Evolutionary conservation across 2,888 invertebrate species (phyloP).

Genomic region (Schizotus pectinicornis): DNA sequence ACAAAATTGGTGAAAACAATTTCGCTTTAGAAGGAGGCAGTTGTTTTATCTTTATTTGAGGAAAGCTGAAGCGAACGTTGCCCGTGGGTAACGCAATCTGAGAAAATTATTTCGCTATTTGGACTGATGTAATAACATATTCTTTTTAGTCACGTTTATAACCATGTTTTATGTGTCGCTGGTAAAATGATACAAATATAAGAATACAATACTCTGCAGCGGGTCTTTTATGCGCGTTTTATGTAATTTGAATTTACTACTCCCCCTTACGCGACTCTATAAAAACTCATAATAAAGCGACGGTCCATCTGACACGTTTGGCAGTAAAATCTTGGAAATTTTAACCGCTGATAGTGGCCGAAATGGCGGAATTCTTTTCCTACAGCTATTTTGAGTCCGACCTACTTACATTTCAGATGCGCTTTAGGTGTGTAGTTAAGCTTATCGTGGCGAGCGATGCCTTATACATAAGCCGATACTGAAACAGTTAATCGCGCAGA

Average conservation of each 20-base stretch:
- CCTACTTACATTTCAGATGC: conserved; percentile 10
- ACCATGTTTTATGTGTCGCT: conserved; percentile 27
- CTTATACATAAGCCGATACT: conserved; percentile 25
- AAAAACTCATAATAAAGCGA: conserved; percentile 16
- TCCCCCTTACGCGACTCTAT: conserved; percentile 11
- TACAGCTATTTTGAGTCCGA: too few species aligned
- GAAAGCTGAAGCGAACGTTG: conserved; percentile 14
- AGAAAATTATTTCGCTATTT: conserved; percentile 35
- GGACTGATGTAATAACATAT: conserved; percentile 32
- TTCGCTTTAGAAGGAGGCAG: conserved; percentile 10
- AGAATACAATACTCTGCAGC: conserved; percentile 25
- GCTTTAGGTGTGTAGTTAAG: conserved; percentile 18
- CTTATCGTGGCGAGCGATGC: conserved; percentile 21
- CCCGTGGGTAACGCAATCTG: conserved; percentile 28
- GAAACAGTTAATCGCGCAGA: conserved; percentile 29
- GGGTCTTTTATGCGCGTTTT: conserved; percentile 27
- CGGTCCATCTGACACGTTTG: conserved; percentile 4
- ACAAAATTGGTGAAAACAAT: conserved; percentile 9
- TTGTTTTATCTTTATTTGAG: conserved; percentile 17
- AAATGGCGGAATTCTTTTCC: neutral
- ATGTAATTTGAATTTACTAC: conserved; percentile 32
- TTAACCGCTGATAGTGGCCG: neutral
- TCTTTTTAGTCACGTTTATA: conserved; percentile 33
- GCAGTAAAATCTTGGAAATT: conserved; percentile 11
- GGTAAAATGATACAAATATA: conserved; percentile 31